Evolutionary conservation across 2,888 invertebrate genomes (phyloP).

Genomic region (Noctua fimbriata): DNA sequence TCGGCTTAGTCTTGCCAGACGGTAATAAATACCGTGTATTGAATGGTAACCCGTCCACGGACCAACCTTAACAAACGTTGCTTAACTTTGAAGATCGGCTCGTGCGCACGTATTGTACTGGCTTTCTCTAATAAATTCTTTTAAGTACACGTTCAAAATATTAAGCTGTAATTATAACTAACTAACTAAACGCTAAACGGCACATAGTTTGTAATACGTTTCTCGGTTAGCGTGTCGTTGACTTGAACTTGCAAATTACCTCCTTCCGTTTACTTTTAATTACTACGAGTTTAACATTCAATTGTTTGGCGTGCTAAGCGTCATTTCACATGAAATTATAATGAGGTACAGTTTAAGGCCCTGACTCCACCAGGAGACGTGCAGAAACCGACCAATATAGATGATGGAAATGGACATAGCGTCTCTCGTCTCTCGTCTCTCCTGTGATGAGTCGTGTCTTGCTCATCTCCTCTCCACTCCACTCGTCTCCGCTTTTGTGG

Average conservation of each 20-base stretch:
- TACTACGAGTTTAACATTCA: conserved; percentile 51
- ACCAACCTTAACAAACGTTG: not conserved
- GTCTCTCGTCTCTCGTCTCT: not conserved
- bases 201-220: conserved; percentile 41
- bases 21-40: not conserved
- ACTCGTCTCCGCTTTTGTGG: not conserved
- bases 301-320: conserved; percentile 44
- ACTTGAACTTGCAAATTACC: conserved; percentile 54
- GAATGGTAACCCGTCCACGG: not conserved
- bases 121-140: not conserved
- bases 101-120: not conserved
- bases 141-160: conserved; percentile 10
- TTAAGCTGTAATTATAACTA: conserved; percentile 2
- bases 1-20: not conserved
- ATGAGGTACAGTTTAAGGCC: not conserved
- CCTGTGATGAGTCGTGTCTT: not conserved
- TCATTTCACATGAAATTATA: conserved; percentile 26
- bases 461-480: not conserved
- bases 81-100: not conserved
- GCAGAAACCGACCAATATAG: not conserved
- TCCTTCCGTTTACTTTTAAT: conserved; percentile 68
- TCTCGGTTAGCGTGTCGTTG: conserved; percentile 44
- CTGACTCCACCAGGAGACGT: not conserved
- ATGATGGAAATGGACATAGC: not conserved
- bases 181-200: conserved; percentile 31